Evolutionary conservation across 2,113 vertebrate species (phyloP), one percentile per base, ranked within the genome.

Genomic region (Acanthisitta chloris): DNA sequence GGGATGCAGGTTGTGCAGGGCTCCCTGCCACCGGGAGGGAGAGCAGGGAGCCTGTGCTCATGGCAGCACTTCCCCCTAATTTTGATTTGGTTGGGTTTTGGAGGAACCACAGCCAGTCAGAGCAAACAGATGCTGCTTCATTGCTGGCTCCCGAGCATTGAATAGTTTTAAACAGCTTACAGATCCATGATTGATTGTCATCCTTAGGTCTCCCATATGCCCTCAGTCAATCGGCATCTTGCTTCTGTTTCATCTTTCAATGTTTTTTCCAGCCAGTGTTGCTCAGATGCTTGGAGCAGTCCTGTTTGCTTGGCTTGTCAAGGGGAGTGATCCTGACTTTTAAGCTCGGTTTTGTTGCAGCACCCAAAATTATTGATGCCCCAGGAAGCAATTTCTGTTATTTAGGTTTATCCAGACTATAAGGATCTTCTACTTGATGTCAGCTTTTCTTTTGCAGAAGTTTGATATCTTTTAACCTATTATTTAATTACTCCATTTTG

Each of bases 201-300:
- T 88, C 91, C 79, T 87, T 90, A 70, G 71, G 72, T 90, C n/a
- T 88, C 73, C 79, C 80, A 87, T 90, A 94, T 77, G 58, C 70
- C 81, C 84, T 89, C 78, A 91, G 88, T 94, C 90, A 95, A 90
- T 79, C 33, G 52, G 65, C 34, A 38, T 86, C 43, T 78, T 92
- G 72, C 76, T 29, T 62, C 81, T 71, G 64, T 31, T 88, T 86
- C 10, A 3, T 31, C 40, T 88, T 92, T 73, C 9, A 1, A 70
- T 40, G 4, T 29, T 59, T 78, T 91, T 80, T 72, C 38, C 34
- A 73, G 42, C 51, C 43, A 51, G 54, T 20, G 59, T 10, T 81
- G 71, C 64, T 93, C 64, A 78, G 29, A 74, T 51, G 29, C 31
- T 86, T 81, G 40, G 33, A 92, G 26, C 45, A 54, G 34, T 81